Evolutionary conservation across 2,888 invertebrate genomes (phyloP).

Genomic region (Macropis europaea): DNA sequence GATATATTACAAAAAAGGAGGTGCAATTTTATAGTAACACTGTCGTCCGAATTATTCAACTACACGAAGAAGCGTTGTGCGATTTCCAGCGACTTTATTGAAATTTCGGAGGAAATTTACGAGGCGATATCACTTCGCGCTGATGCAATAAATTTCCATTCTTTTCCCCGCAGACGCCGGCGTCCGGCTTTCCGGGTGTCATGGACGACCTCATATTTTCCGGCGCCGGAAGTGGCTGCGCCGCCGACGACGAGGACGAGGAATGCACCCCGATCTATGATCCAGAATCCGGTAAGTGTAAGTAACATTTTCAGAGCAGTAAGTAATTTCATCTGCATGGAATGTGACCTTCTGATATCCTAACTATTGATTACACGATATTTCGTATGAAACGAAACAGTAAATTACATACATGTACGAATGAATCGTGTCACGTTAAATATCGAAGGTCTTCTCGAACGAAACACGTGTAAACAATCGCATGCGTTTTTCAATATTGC

Average conservation of each 20-base stretch:
- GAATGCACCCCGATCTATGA: constrained; percentile 93
- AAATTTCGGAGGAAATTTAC: neutral
- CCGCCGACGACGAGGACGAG: constrained; percentile 94
- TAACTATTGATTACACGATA: constrained; percentile 1
- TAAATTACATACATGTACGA: too few species aligned
- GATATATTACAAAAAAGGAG: too few species aligned
- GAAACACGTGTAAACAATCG: neutral
- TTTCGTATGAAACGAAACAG: neutral
- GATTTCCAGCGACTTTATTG: too few species aligned
- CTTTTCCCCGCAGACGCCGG: constrained; percentile 85
- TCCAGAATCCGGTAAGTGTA: constrained; percentile 85
- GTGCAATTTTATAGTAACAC: too few species aligned
- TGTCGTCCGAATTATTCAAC: too few species aligned
- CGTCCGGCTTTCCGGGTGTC: constrained; percentile 88
- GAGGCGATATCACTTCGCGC: neutral
- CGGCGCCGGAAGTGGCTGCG: constrained; percentile 94
- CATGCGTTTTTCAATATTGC: neutral
- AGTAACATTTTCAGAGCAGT: constrained; percentile 57
- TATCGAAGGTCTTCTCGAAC: neutral
- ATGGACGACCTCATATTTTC: constrained; percentile 95
- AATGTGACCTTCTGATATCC: too few species aligned
- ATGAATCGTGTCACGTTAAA: too few species aligned
- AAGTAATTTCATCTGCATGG: constrained; percentile 58
- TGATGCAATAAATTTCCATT: constrained; percentile 1
- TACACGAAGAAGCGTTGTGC: too few species aligned